These are phyloP conservation scores for Melipona quadrifasciata DNA, from an alignment of 1,140 invertebrate genomes.

Conservation along the genomic window DNA sequence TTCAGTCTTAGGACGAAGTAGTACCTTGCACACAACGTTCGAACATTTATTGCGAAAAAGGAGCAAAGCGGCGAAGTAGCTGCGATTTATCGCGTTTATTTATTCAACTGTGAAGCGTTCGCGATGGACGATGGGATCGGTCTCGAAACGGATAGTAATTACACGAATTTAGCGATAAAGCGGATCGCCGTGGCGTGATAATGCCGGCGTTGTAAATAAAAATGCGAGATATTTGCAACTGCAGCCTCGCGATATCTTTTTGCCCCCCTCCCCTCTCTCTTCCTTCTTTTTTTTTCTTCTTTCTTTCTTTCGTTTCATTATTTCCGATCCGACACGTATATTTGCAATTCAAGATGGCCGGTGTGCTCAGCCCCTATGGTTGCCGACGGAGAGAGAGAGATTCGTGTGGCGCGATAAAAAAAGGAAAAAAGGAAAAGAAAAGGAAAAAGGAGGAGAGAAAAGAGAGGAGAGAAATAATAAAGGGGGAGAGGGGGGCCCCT, in stretches of 20 bases:
- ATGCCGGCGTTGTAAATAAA: not conserved
- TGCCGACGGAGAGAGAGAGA: conserved; percentile 56
- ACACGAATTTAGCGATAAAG: not conserved
- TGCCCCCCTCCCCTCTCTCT: not conserved
- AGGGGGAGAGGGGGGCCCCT: conserved; percentile 57
- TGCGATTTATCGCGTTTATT: not conserved
- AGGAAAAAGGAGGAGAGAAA: not conserved
- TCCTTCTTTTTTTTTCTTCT: not conserved
- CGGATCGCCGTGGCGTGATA: not conserved
- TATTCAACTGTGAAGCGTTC: not conserved
- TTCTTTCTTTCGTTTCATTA: conserved; percentile 27
- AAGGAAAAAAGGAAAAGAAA: not conserved
- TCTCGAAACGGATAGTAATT: not conserved
- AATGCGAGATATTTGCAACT: not conserved
- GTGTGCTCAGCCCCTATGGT: conserved; percentile 48
- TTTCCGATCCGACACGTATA: conserved; percentile 50
- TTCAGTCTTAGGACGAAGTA: too few relatives aligned
- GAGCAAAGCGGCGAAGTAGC: not conserved
- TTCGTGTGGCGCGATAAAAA: conserved; percentile 63
- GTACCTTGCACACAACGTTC: too few relatives aligned
- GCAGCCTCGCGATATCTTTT: conserved; percentile 2
- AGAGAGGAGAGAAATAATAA: conserved; percentile 37
- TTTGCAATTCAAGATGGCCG: conserved; percentile 75
- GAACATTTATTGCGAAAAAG: too few relatives aligned
- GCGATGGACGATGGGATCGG: not conserved